Base-by-base conservation (phyloP, 2,113 vertebrate genomes). In the Balaeniceps rex region DNA sequence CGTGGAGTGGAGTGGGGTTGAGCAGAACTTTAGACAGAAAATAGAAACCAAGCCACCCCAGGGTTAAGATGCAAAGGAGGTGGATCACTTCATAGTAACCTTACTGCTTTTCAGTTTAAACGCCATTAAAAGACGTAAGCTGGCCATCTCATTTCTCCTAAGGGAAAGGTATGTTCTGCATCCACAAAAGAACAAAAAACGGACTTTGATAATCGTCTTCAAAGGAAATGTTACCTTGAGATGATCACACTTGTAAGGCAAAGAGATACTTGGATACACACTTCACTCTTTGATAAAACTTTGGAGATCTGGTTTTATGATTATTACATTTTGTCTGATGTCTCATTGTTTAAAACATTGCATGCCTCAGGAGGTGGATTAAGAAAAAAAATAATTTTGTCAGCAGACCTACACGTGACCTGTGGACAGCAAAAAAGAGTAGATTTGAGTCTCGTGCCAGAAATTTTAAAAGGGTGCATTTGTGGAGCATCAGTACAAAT, bases 1-100 rank as follows among this genome's bases (percentile, higher is more conserved):
- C 36, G 54, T 94, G 92, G 90, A 83, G 52, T 92, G 86, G 82
- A 83, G 88, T 81, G 60, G 86, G 74, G 88, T 90, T 95, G 92
- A 92, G 68, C 70, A 94, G 75, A 92, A 84, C 93, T 95, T 91
- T 68, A 86, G 90, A 94, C 40, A 93, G 94, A 97, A 98, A 97
- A 95, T 92, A 93, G 94, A 97, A 97, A 93, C 89, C 51, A 95
- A 93, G 89, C 93, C 92, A 91, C 63, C 69, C 70, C 79, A 87
- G 92, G 94, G 94, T 97, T 97, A 95, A 94, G 94, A 95, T 76
- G 72, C 83, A 84, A 80, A 95, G 74, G 55, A 78, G 54, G 55
- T 96, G 46, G 89, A 79, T 95, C 54, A 55, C 81, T 93, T 94
- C 86, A 64, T 83, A 94, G 75, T 92, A 96, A 95, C 83, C 90